phyloP scores from a whole-genome alignment of 1,140 invertebrate genomes.

The Aphaenogaster rudis region DNA sequence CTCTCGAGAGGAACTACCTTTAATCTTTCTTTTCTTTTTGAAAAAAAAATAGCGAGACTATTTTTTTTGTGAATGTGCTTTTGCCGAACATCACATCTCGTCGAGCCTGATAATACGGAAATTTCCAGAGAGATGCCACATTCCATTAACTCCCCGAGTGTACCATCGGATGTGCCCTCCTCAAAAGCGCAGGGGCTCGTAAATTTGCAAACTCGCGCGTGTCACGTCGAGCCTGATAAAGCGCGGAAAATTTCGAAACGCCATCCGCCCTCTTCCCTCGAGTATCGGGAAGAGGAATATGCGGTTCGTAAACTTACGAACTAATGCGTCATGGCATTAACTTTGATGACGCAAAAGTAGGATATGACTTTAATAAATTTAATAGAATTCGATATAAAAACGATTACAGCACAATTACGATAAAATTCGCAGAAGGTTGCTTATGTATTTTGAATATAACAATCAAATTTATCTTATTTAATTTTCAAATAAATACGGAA shows the following conservation, averaged over 20 bases:
- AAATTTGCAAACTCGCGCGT: slow-evolving; percentile 44
- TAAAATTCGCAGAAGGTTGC: too few species aligned
- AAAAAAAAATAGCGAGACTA: background rate
- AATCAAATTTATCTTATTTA: background rate
- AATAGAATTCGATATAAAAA: background rate
- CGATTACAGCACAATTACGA: too few species aligned
- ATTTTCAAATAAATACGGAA: background rate
- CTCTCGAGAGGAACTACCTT: slow-evolving; percentile 11
- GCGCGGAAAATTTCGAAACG: slow-evolving; percentile 32
- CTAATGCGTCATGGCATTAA: slow-evolving; percentile 11
- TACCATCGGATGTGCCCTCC: background rate
- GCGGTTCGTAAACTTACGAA: slow-evolving; percentile 4
- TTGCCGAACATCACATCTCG: background rate
- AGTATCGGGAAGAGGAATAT: background rate
- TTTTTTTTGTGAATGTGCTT: background rate
- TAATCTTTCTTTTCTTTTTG: background rate
- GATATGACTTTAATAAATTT: background rate
- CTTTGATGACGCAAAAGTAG: background rate
- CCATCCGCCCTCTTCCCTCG: background rate
- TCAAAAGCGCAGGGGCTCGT: slow-evolving; percentile 10
- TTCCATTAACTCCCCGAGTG: slow-evolving; percentile 25
- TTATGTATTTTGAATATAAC: background rate
- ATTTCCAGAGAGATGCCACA: slow-evolving; percentile 33
- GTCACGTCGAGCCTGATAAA: slow-evolving; percentile 34
- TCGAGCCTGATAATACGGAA: slow-evolving; percentile 21